Percentiles rank a stretch among this genome's conserved stretches.
Conservation (phyloP, 2,797 vertebrate species). For the Thripadectes ignobilis region DNA sequence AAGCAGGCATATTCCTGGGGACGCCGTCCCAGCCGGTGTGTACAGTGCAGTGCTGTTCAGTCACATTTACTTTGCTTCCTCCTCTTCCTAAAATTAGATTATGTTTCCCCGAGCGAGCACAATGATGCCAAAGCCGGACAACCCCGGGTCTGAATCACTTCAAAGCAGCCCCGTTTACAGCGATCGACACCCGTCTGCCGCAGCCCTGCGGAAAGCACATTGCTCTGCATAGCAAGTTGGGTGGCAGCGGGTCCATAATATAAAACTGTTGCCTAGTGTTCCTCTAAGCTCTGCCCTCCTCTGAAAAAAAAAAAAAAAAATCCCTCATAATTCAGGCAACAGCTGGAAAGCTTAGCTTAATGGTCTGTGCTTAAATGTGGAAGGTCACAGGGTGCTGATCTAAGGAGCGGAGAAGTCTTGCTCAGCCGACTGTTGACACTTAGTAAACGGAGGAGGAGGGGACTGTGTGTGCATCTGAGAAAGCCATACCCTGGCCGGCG, state of each 20-base stretch:
- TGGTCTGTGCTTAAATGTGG: slow-evolving; percentile 82
- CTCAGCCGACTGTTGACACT: slow-evolving; percentile 86
- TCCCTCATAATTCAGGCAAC: slow-evolving; percentile 81
- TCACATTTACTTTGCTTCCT: slow-evolving; percentile 25
- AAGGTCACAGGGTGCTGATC: slow-evolving; percentile 89
- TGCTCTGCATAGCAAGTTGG: slow-evolving; percentile 67
- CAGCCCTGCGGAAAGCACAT: not conserved
- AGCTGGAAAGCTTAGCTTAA: slow-evolving; percentile 86
- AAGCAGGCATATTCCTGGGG: not conserved
- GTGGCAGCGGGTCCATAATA: slow-evolving; percentile 69
- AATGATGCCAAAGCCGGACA: not conserved
- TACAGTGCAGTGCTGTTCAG: not conserved
- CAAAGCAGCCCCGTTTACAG: slow-evolving; percentile 19
- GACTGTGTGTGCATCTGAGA: slow-evolving; percentile 77
- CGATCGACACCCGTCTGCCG: not conserved
- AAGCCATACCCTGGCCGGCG: slow-evolving; percentile 67
- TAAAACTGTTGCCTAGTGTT: slow-evolving; percentile 78
- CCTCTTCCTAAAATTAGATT: slow-evolving; percentile 44
- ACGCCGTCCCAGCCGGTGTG: fast-evolving
- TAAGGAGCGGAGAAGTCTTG: slow-evolving; percentile 81
- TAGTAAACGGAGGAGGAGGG: slow-evolving; percentile 81
- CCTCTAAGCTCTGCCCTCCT: slow-evolving; percentile 71
- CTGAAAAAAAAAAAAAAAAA: slow-evolving; percentile 53
- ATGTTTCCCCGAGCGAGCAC: not conserved
- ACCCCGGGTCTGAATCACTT: slow-evolving; percentile 1